Base-by-base conservation (phyloP, 2,113 vertebrate genomes). In the Atherinomorus stipes region DNA sequence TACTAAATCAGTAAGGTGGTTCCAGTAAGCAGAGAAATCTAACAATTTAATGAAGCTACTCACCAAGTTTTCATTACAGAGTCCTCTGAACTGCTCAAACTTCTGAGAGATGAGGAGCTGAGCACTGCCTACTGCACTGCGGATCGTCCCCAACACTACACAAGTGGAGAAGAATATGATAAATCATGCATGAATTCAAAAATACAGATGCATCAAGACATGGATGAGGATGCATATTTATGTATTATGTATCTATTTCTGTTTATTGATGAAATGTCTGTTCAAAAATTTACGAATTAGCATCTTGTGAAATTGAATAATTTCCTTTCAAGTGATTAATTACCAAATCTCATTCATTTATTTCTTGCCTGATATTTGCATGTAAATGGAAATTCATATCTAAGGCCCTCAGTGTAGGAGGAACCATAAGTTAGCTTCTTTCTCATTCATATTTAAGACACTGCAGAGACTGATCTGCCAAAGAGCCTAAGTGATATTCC, bases 1-100 rank as follows among this genome's bases (percentile, higher is more conserved):
- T 38, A 59, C 6, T 70, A 37, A 42, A 68, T 21, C 50, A 37
- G 49, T 13, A 26, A 28, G 28, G n/a, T 6, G 56, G 15, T 10
- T 11, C 4, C 44, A 12, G 34, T 21, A 19, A 2, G 7, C 47
- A 34, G 15, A 73, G 11, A 53, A 31, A 26, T 10, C 54, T 53
- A 42, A 50, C 31, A 42, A 64, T 21, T 28, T n/a, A 49, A 44
- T 31, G 45, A 40, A 72, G 67, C 47, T 45, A 76, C 89, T 87
- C 76, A 88, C 90, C 87, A 90, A 71, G 90, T 99, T 99, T 94
- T 99, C 97, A 90, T 98, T 96, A 64, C 98, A 99, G 72, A 99
- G 95, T 66, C 98, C 98, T 94, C 95, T 94, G 93, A 99, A 99
- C 93, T 99, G 98, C 93, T 98, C 96, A 94, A 99, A 99, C 95